phyloP scores from a whole-genome alignment of 1,140 invertebrate genomes.

The Forficula auricularia region DNA sequence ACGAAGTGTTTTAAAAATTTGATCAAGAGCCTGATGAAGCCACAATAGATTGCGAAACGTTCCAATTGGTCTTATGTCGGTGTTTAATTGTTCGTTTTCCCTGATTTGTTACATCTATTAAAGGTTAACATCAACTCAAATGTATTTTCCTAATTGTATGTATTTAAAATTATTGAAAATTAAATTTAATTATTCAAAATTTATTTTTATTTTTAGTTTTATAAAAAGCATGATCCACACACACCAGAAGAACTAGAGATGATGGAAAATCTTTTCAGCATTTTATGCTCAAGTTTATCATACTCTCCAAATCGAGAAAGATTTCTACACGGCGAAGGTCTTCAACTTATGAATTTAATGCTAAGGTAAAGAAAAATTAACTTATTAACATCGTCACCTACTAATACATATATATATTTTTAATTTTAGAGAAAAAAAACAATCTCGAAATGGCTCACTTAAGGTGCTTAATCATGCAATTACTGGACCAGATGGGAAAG shows the following conservation, averaged over 20 bases:
- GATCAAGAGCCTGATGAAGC: too few relatives aligned
- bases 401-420: background rate
- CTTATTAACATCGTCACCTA: too few relatives aligned
- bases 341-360: constrained; percentile 95
- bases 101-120: too few relatives aligned
- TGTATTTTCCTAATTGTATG: too few relatives aligned
- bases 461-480: constrained; percentile 95
- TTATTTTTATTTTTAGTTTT: constrained; percentile 41
- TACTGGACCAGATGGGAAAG: constrained; percentile 75
- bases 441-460: constrained; percentile 86
- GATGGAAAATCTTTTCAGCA: constrained; percentile 98
- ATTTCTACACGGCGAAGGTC: constrained; percentile 85
- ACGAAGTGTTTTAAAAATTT: too few relatives aligned
- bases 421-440: constrained; percentile 74
- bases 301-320: constrained; percentile 68
- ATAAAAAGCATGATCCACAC: constrained; percentile 85
- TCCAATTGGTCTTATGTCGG: too few relatives aligned
- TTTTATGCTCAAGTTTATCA: constrained; percentile 85
- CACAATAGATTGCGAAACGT: too few relatives aligned
- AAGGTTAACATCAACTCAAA: too few relatives aligned
- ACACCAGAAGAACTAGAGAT: constrained; percentile 92
- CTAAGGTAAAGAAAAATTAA: constrained; percentile 39
- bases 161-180: background rate
- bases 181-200: background rate
- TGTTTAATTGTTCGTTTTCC: too few relatives aligned